Evolutionary conservation across 2,888 invertebrate genomes (phyloP), one percentile per base, ranked within the genome.

Genomic region (Gymnocheta viridis): DNA sequence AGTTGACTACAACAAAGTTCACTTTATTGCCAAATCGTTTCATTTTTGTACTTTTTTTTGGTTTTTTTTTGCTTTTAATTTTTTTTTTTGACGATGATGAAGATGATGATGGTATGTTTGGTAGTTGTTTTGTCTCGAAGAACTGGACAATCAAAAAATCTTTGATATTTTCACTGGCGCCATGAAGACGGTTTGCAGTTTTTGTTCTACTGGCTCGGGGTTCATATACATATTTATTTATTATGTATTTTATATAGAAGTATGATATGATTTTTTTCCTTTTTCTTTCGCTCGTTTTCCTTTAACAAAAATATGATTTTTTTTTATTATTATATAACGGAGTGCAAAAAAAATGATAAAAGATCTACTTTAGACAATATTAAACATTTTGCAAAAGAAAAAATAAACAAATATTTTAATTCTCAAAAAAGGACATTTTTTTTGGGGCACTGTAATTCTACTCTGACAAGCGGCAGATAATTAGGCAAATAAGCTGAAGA

Each of bases 111-210:
- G 82, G 76, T 82, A 69, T 79, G 70, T 79, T 69, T 64, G 54
- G 82, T 78, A 79, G 82, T 79, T 73, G 64, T 81, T 74, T 85
- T 80, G 82, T 76, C 84, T 78, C 77, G 66, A 64, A 56, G 54
- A 60, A 85, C 70, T 85, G 86, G 86, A 85, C 85, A 86, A 86
- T 86, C 86, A 85, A 82, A 81, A 82, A 85, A 89, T 89, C 89
- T 89, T 89, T 89, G 88, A 90, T 89, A 89, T 89, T 74, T 86
- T 82, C 78, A 89, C 89, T 90, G 90, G 90, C 90, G 90, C 90
- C 90, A 90, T 88, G 89, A 89, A 89, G 90, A 90, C 90, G 90
- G 87, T 84, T 74, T 77, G 73, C 66, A 62, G 83, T 82, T 76
- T 78, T 67, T 73, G 44, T 78, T 60, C 54, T 70, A 74, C 56